Conservation (phyloP, 1,140 invertebrate species). For the Parapsyche elsis region DNA sequence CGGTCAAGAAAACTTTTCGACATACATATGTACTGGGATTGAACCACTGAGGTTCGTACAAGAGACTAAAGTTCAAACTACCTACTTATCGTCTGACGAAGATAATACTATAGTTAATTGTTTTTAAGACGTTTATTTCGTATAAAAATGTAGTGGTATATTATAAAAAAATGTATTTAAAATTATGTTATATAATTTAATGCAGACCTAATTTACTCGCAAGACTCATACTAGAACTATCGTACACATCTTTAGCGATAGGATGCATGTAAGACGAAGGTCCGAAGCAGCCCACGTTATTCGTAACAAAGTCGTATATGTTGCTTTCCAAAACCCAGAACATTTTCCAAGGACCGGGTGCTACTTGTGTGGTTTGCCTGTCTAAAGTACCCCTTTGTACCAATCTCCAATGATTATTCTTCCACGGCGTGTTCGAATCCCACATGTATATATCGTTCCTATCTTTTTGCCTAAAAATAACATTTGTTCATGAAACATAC, state of each 20-base stretch:
- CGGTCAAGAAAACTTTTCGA: no score
- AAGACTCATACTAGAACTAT: neutral
- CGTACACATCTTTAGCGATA: conserved; percentile 59
- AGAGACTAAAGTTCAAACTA: no score
- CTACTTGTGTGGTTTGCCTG: conserved; percentile 58
- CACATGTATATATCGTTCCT: conserved; percentile 38
- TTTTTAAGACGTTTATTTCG: neutral
- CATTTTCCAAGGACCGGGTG: conserved; percentile 68
- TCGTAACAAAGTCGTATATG: conserved; percentile 72
- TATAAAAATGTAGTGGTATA: neutral
- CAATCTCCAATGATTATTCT: conserved; percentile 25
- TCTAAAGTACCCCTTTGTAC: conserved; percentile 7
- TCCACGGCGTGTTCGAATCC: conserved; percentile 44
- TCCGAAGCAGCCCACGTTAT: conserved; percentile 69
- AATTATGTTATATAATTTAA: neutral
- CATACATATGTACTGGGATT: no score
- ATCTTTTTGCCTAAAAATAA: conserved; percentile 19
- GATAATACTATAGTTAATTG: neutral
- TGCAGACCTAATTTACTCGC: neutral
- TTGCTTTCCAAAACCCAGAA: conserved; percentile 75
- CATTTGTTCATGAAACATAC: neutral
- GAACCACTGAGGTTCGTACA: no score
- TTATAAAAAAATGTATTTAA: neutral
- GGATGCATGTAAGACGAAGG: conserved; percentile 68
- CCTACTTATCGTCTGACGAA: neutral